A percentile compares a stretch with the other conserved stretches of the same genome.
phyloP scores from a whole-genome alignment of 2,888 invertebrate genomes.

The Myopa testacea region DNA sequence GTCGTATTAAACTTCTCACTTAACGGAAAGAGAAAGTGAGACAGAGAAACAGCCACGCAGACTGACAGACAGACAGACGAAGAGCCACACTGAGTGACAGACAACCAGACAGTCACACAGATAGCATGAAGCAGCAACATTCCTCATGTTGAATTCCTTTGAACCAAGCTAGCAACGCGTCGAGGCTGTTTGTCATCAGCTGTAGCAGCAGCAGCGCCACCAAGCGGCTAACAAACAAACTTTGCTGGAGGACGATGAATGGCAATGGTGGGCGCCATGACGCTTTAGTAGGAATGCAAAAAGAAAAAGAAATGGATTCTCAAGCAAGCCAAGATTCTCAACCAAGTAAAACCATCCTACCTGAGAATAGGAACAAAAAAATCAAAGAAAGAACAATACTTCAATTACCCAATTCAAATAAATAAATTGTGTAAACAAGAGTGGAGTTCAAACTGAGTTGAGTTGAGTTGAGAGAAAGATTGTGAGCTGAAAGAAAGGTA shows the following conservation, averaged over 20 bases:
- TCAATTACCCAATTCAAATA: conserved; percentile 9
- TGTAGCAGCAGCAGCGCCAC: neutral
- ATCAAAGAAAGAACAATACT: neutral
- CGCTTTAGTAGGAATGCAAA: neutral
- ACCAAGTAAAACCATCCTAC: neutral
- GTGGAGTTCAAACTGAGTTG: neutral
- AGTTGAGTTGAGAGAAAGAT: conserved; percentile 1
- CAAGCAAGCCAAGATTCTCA: neutral
- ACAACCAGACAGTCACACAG: neutral
- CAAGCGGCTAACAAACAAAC: neutral
- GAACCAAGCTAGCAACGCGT: neutral
- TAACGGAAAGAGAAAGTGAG: neutral
- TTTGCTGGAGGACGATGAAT: neutral
- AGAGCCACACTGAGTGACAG: neutral
- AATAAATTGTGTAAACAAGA: conserved; percentile 31
- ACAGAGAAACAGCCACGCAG: neutral
- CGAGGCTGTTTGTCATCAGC: neutral
- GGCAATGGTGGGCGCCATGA: neutral
- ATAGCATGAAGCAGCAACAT: neutral
- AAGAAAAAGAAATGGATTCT: neutral
- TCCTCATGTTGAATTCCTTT: neutral
- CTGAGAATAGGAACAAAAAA: neutral
- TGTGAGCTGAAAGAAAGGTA: conserved; percentile 5
- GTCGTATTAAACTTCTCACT: neutral
- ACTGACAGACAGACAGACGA: neutral